Percentiles rank a stretch among this genome's conserved stretches.
phyloP scores from a whole-genome alignment of 2,797 vertebrate genomes.

The Mus minutoides region DNA sequence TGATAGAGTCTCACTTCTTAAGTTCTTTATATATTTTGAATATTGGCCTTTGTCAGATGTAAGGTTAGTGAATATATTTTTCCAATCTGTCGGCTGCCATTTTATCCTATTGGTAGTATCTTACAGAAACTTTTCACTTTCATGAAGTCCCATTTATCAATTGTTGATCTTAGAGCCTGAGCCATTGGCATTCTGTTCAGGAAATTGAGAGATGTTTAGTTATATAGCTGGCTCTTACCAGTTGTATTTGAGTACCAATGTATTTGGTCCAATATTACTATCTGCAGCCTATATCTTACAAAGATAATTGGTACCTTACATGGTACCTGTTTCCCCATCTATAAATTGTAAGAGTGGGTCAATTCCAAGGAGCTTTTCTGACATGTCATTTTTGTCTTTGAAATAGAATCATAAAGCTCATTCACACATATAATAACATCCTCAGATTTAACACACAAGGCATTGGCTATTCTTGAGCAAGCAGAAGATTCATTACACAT shows the following conservation, averaged over 20 bases:
- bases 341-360: neutral
- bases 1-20: neutral
- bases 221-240: neutral
- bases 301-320: neutral
- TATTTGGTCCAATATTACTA: neutral
- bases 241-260: neutral
- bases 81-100: neutral
- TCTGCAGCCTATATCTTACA: constrained; percentile 1
- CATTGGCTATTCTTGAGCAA: constrained; percentile 53
- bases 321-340: neutral
- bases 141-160: neutral
- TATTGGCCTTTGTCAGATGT: neutral
- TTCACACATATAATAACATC: constrained; percentile 24
- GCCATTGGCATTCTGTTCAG: neutral
- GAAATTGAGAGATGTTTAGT: neutral
- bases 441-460: constrained; percentile 36
- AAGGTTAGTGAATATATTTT: neutral
- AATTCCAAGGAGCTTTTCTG: constrained; percentile 38
- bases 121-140: neutral
- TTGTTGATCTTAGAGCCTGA: neutral
- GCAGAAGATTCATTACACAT: neutral
- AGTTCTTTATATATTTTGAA: neutral
- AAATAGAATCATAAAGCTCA: constrained; percentile 51
- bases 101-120: neutral
- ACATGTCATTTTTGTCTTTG: constrained; percentile 47